These are phyloP conservation scores for Hypotaenidia philippensis DNA, from an alignment of 2,797 vertebrate species.

Conservation along the genomic window DNA sequence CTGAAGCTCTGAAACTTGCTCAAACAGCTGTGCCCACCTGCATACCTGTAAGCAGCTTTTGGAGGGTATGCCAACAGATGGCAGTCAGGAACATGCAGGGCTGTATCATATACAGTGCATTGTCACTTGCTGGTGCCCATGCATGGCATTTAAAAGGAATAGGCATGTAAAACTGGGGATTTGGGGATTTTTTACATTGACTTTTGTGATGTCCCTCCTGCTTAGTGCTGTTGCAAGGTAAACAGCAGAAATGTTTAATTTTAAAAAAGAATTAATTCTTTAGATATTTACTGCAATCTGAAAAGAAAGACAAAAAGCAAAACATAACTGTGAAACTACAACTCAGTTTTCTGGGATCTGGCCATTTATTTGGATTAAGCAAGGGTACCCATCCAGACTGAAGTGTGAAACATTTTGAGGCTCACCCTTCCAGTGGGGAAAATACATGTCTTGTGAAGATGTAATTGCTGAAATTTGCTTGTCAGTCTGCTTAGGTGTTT, in stretches of 20 bases:
- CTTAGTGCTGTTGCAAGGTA: background rate
- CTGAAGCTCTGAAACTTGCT: background rate
- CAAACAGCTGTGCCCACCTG: background rate
- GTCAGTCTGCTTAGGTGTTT: slow-evolving; percentile 2
- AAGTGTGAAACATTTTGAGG: background rate
- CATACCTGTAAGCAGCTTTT: background rate
- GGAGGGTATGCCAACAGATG: background rate
- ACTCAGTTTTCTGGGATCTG: background rate
- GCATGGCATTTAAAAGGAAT: background rate
- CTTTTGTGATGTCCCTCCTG: background rate
- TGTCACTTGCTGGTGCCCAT: background rate
- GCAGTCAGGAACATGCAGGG: background rate
- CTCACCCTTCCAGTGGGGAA: background rate
- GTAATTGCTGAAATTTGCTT: background rate
- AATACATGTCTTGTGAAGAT: background rate
- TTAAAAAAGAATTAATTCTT: background rate
- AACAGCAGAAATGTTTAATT: background rate
- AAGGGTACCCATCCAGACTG: background rate
- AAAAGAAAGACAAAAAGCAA: background rate
- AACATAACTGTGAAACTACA: background rate
- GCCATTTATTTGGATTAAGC: background rate
- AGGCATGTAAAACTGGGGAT: background rate
- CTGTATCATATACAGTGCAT: background rate
- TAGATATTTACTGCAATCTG: background rate
- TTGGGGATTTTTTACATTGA: background rate